Base-by-base conservation (phyloP, 1,140 invertebrate genomes). In the Drosophila funebris region DNA sequence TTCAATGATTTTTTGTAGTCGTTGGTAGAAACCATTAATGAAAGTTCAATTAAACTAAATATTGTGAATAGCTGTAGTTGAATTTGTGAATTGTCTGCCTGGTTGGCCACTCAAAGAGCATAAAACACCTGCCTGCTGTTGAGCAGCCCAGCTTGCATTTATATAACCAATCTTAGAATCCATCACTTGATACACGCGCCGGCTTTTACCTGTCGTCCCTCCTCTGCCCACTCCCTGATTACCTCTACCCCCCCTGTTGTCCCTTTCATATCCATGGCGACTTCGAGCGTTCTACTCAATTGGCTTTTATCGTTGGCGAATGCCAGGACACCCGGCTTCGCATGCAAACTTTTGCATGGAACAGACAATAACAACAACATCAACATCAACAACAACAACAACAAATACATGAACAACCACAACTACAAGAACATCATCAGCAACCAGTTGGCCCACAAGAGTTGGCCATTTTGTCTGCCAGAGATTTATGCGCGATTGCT, bases 401-500 rank as follows among this genome's bases (percentile, higher is more conserved):
- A 29, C 39, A 7, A 33, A n/a, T n/a, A 37, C 14, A 37, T 16
- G 14, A 20, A 60, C 11, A 27, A 22, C 43, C 2, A 33, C 7
- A 33, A 33, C 31, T 4, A 33, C 31, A 9, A n/a, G 2, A 7
- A 29, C 39, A 7, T n/a, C n/a, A n/a, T n/a, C n/a, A n/a, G n/a
- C n/a, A n/a, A n/a, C n/a, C n/a, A 48, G 44, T 48, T 48, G 44
- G 22, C 44, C 46, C 29, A 50, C 29, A 66, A 58, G 71, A 74
- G 71, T 77, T 74, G 74, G 74, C 64, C 74, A 77, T 77, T 77
- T 77, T 77, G 74, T 74, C 71, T 74, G 74, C 20, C 2, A 33
- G n/a, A 74, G 74, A 77, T 77, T 77, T 77, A 77, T 74, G 64
- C 37, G 71, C 74, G 71, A 73, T 70, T 77, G 74, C 71, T 70